Percentiles rank a stretch among this genome's conserved stretches.
Evolutionary conservation across 2,888 invertebrate genomes (phyloP).

Genomic region (Stenchaetothrips biformis): DNA sequence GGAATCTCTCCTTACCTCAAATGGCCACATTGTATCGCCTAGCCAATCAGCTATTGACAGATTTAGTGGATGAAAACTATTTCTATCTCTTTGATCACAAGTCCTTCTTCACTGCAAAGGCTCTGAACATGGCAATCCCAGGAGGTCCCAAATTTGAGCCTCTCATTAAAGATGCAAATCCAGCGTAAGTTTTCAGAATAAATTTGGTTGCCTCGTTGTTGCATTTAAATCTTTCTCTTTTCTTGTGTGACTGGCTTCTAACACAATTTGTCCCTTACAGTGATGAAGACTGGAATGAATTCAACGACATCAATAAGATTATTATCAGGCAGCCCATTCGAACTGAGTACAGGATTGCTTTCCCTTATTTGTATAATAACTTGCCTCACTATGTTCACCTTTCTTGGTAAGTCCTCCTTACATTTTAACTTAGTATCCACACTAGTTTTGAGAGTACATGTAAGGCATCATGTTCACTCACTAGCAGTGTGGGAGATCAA

Average conservation of each 20-base stretch:
- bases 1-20: conserved; percentile 93
- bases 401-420: conserved; percentile 73
- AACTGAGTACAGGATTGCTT: conserved; percentile 98
- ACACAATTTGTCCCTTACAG: conserved; percentile 48
- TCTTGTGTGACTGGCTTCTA: conserved; percentile 23
- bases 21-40: conserved; percentile 96
- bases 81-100: conserved; percentile 99
- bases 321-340: conserved; percentile 97
- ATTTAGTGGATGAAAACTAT: conserved; percentile 96
- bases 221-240: neutral
- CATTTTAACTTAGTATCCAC: conserved; percentile 40
- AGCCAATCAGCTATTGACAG: conserved; percentile 95
- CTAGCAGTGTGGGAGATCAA: conserved; percentile 57
- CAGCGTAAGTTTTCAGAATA: conserved; percentile 58
- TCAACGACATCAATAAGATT: conserved; percentile 99
- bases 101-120: conserved; percentile 99
- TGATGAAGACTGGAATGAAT: conserved; percentile 99
- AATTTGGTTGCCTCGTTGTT: neutral
- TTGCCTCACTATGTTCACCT: conserved; percentile 97
- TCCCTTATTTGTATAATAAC: conserved; percentile 98
- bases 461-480: conserved; percentile 43
- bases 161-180: conserved; percentile 93
- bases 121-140: conserved; percentile 98
- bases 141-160: conserved; percentile 99
- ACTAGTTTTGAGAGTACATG: conserved; percentile 46